phyloP scores from a whole-genome alignment of 2,888 invertebrate species.

The Coecobrya sp. region DNA sequence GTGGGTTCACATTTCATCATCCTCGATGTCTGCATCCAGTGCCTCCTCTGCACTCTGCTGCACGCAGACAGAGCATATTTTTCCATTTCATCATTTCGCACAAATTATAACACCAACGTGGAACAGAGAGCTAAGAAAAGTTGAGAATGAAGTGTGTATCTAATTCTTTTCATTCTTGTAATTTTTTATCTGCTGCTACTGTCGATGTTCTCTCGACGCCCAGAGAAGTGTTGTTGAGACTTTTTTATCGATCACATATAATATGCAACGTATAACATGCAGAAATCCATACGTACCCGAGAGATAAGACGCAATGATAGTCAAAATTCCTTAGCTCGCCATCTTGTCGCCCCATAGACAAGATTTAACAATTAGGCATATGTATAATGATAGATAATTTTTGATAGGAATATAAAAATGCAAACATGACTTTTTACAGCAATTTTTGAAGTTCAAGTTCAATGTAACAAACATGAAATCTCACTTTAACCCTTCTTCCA shows the following conservation, averaged over 20 bases:
- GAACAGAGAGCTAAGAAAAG: no score
- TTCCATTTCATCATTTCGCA: neutral
- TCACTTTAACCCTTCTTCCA: no score
- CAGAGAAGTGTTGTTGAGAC: neutral
- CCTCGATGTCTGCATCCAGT: no score
- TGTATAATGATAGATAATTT: neutral
- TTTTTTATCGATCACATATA: conserved; percentile 20
- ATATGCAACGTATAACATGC: neutral
- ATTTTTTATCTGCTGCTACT: neutral
- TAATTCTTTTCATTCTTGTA: no score
- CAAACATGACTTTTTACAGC: no score
- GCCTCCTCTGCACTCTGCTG: neutral
- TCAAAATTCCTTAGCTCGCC: conserved; percentile 62
- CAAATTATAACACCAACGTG: neutral
- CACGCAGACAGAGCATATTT: no score
- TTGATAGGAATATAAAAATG: conserved; percentile 22
- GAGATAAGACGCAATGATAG: conserved; percentile 40
- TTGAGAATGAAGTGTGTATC: no score
- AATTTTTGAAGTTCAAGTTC: no score
- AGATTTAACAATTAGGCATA: neutral
- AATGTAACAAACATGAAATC: no score
- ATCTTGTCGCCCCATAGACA: conserved; percentile 57
- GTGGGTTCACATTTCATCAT: neutral
- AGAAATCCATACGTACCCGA: neutral
- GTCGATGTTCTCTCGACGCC: no score